phyloP scores from a whole-genome alignment of 2,888 invertebrate species.

The Plebejus argus region DNA sequence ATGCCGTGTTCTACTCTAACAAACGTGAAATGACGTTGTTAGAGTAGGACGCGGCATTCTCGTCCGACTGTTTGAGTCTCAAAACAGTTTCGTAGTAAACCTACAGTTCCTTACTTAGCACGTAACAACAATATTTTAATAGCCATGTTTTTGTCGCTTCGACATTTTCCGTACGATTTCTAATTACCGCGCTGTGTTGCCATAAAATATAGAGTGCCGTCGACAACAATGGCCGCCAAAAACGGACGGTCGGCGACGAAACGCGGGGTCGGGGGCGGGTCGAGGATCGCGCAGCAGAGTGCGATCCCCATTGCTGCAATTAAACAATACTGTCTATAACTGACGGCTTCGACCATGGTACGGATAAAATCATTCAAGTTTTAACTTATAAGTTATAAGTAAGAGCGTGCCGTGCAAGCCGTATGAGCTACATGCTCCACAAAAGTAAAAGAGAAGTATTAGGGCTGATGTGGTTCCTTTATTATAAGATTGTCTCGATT shows the following conservation, averaged over 20 bases:
- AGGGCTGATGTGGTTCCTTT: not conserved
- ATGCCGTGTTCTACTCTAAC: no score
- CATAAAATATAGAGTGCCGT: slow-evolving; percentile 53
- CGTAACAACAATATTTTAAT: not conserved
- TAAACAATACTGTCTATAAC: slow-evolving; percentile 33
- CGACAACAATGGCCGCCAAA: slow-evolving; percentile 53
- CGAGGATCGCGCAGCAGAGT: slow-evolving; percentile 52
- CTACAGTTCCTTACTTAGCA: not conserved
- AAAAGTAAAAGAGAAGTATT: not conserved
- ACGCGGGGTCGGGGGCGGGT: slow-evolving; percentile 48
- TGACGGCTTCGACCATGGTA: not conserved
- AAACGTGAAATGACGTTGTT: no score
- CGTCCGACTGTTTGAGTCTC: no score
- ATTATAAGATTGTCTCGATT: not conserved
- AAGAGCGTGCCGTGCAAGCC: not conserved
- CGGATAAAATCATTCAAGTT: no score
- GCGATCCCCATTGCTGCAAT: slow-evolving; percentile 42
- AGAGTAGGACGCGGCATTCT: no score
- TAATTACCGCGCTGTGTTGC: slow-evolving; percentile 51
- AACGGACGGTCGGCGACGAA: slow-evolving; percentile 65
- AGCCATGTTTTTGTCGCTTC: not conserved
- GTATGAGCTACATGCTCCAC: not conserved
- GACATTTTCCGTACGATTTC: not conserved
- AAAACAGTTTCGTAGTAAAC: no score
- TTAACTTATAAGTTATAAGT: no score